Evolutionary conservation across 2,888 invertebrate species (phyloP), one percentile per base, ranked within the genome.

Genomic region (Ennomos quercinarius): DNA sequence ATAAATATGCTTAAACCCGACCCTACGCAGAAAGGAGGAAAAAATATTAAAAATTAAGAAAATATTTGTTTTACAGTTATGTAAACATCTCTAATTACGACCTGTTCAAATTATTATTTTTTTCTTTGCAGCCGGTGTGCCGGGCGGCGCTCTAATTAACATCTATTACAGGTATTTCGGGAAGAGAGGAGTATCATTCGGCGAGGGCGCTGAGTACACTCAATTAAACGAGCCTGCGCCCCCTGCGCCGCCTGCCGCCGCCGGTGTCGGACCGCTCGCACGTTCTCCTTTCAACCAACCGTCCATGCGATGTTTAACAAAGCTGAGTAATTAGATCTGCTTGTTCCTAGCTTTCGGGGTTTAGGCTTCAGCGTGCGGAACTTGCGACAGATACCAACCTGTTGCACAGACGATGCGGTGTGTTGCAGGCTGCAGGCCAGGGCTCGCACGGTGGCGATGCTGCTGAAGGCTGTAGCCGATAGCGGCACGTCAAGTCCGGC

Each of bases 11-110:
- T 89, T 89, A 90, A 91, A 87, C 89, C 87, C 89, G 86, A 87
- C 86, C 86, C 84, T 79, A 74, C 76, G 77, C 76, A 78, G 76
- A 73, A 78, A 82, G 76, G 81, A 82, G 82, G 84, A 85, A 89
- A 89, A 88, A 87, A 87, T 86, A 86, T 89, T 86, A 81, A 91
- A 90, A 90, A 88, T 90, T 89, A 87, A 84, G 86, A 86, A 92
- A 92, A 92, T 91, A 92, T 91, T 91, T 91, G 88, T 89, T 87
- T 89, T 83, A 88, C 90, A 87, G 86, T 89, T 89, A 85, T 87
- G 90, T 87, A 90, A 92, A 92, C 91, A 91, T 89, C 87, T 92
- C 88, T 92, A 91, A 91, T 92, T 91, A 91, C 91, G 89, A 86
- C 87, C 85, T 88, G 90, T 89, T 89, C 88, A 89, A 91, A 91